Conservation (phyloP, 1,140 invertebrate species). For the Bombus affinis region DNA sequence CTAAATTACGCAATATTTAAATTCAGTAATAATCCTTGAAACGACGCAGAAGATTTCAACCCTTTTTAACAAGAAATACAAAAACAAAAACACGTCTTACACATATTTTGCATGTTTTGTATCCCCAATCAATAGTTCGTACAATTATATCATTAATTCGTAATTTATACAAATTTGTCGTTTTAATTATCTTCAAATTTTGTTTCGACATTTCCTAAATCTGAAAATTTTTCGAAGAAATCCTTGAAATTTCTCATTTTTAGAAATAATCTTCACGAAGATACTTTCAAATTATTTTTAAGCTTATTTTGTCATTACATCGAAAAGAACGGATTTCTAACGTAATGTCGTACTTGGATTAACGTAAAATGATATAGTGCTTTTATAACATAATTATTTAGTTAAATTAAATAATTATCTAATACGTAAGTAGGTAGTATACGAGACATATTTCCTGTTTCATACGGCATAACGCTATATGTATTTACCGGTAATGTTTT, state of each 20-base stretch:
- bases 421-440: background rate
- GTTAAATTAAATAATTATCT: background rate
- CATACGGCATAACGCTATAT: background rate
- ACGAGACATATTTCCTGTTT: background rate
- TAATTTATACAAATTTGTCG: too few species aligned
- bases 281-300: too few species aligned
- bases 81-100: too few species aligned
- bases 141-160: background rate
- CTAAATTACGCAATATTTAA: background rate
- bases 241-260: too few species aligned
- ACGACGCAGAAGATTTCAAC: background rate
- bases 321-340: too few species aligned
- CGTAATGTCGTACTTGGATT: too few species aligned
- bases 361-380: too few species aligned
- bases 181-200: background rate
- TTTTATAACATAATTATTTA: background rate
- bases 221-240: background rate
- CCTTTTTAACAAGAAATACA: background rate
- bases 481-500: background rate
- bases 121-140: background rate
- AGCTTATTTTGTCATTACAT: too few species aligned
- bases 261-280: too few species aligned
- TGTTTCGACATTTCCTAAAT: background rate
- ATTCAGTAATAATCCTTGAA: background rate
- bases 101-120: too few species aligned